Percentiles rank a stretch among this genome's conserved stretches.
These are phyloP conservation scores for Heterotilapia buettikoferi DNA, from an alignment of 2,113 vertebrate species.

Conservation along the genomic window DNA sequence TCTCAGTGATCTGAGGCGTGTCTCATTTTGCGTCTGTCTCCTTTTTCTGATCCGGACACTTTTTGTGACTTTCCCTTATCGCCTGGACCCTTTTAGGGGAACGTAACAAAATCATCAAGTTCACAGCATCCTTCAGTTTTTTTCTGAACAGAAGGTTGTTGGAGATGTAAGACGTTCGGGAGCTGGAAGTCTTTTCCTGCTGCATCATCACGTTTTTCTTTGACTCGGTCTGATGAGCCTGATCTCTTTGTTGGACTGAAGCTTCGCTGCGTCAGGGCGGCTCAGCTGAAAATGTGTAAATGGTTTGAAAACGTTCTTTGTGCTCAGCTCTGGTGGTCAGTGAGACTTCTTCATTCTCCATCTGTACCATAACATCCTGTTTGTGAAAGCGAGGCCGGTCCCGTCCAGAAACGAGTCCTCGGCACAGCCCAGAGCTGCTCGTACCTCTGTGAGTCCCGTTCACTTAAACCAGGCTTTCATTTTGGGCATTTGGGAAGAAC, in stretches of 20 bases:
- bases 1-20: neutral
- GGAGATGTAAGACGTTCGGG: neutral
- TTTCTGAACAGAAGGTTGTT: neutral
- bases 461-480: neutral
- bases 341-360: constrained; percentile 5
- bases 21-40: neutral
- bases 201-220: neutral
- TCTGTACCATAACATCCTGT: constrained; percentile 42
- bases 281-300: neutral
- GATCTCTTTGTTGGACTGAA: neutral
- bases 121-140: neutral
- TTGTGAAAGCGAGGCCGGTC: neutral
- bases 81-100: neutral
- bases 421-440: neutral
- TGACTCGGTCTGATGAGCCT: neutral
- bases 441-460: neutral
- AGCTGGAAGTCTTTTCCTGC: neutral
- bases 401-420: neutral
- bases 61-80: neutral
- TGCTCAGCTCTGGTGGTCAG: constrained; percentile 26
- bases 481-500: neutral
- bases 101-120: neutral
- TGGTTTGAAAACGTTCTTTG: neutral
- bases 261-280: neutral
- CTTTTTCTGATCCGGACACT: neutral